phyloP scores from a whole-genome alignment of 2,797 vertebrate genomes.

The Presbytis comata region DNA sequence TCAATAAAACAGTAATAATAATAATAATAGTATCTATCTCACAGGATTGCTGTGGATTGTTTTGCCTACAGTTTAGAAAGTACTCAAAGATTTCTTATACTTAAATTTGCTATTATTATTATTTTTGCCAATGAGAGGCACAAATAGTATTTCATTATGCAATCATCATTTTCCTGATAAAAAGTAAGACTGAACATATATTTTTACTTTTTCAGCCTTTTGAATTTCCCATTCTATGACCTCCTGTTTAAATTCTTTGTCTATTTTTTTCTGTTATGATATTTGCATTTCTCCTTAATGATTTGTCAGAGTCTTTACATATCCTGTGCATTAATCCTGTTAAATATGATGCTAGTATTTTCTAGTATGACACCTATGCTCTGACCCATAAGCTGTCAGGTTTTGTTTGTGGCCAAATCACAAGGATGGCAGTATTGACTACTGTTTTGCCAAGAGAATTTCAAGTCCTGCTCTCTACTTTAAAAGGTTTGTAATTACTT shows the following conservation, averaged over 20 bases:
- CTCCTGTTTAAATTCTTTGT: background rate
- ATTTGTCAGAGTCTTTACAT: background rate
- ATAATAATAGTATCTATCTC: background rate
- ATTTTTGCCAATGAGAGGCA: conserved; percentile 1
- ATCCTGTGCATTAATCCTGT: background rate
- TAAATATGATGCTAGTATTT: conserved; percentile 35
- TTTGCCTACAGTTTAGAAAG: background rate
- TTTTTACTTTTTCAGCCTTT: background rate
- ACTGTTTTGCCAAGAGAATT: conserved; percentile 33
- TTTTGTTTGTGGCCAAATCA: conserved; percentile 26
- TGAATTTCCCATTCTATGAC: background rate
- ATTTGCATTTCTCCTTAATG: background rate
- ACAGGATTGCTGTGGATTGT: background rate
- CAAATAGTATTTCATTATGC: conserved; percentile 19
- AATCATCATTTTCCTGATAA: conserved; percentile 20
- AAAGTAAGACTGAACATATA: background rate
- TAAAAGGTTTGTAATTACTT: background rate
- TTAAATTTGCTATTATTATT: conserved; percentile 27
- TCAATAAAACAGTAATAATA: background rate
- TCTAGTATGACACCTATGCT: background rate
- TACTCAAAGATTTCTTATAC: background rate
- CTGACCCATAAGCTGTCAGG: background rate
- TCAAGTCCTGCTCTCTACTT: conserved; percentile 18
- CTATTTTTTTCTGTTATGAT: background rate
- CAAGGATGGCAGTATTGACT: background rate